Evolutionary conservation across 1,140 invertebrate genomes (phyloP).

Genomic region (Luehdorfia chinensis): DNA sequence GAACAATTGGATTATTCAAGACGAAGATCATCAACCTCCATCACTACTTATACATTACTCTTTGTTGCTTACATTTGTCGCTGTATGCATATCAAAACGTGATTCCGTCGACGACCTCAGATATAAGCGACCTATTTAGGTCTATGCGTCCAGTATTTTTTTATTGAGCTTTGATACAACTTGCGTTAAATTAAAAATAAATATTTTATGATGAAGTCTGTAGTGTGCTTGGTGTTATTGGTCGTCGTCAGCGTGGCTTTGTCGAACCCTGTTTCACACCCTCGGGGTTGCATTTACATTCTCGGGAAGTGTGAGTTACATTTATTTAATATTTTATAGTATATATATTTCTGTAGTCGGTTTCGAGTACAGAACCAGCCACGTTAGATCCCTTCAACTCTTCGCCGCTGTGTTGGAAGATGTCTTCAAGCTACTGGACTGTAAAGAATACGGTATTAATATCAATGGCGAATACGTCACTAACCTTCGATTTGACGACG

Average conservation of each 20-base stretch:
- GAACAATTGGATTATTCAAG: too few species aligned
- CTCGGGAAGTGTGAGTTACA: neutral
- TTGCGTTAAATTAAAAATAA: neutral
- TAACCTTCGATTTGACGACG: too few species aligned
- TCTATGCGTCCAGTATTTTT: neutral
- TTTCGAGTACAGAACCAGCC: too few species aligned
- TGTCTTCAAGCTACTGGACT: too few species aligned
- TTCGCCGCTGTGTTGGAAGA: too few species aligned
- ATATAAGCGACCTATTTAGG: neutral
- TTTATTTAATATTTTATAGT: neutral
- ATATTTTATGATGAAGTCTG: conserved; percentile 27
- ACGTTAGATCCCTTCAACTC: too few species aligned
- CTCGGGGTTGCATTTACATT: conserved; percentile 7
- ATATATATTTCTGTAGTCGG: neutral
- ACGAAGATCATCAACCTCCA: too few species aligned
- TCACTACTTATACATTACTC: too few species aligned
- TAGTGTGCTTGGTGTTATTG: conserved; percentile 19
- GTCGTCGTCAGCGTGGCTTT: conserved; percentile 20
- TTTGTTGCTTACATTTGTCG: too few species aligned
- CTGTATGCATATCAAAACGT: neutral
- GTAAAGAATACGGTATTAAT: too few species aligned
- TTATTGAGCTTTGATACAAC: neutral
- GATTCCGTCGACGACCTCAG: neutral
- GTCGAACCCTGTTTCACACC: conserved; percentile 21
- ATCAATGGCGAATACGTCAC: too few species aligned